These are phyloP conservation scores for Scaptomyza cyrtandrae DNA, from an alignment of 2,888 invertebrate species.

Conservation along the genomic window DNA sequence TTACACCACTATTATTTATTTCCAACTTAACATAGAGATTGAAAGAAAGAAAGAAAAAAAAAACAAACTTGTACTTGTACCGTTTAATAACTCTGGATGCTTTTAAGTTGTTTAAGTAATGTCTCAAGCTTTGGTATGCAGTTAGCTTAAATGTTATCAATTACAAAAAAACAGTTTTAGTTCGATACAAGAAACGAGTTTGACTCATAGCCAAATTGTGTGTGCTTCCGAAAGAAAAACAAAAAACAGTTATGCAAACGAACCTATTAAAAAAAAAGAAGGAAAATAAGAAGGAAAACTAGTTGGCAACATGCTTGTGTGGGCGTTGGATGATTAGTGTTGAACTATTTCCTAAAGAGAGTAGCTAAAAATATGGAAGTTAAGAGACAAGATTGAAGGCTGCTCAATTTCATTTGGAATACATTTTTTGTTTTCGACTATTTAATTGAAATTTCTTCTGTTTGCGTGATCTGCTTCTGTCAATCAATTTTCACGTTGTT, in stretches of 20 bases:
- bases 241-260: conserved; percentile 34
- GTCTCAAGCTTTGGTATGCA: neutral
- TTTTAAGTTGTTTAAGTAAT: neutral
- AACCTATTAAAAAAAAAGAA: conserved; percentile 3
- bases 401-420: neutral
- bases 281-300: conserved; percentile 2
- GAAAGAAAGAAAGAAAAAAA: neutral
- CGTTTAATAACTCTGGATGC: neutral
- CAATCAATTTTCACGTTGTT: conserved; percentile 63
- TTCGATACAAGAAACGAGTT: conserved; percentile 15
- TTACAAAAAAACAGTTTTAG: conserved; percentile 11
- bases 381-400: conserved; percentile 32
- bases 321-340: conserved; percentile 8
- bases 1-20: neutral
- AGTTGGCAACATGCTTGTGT: conserved; percentile 8
- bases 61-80: neutral
- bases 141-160: conserved; percentile 4
- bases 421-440: neutral
- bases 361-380: neutral
- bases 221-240: neutral
- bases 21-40: neutral
- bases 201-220: neutral
- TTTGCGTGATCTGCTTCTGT: conserved; percentile 59
- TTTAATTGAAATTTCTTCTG: conserved; percentile 4
- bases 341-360: neutral